Evolutionary conservation across 2,797 vertebrate species (phyloP).

Genomic region (Paramormyrops hopkinsi): DNA sequence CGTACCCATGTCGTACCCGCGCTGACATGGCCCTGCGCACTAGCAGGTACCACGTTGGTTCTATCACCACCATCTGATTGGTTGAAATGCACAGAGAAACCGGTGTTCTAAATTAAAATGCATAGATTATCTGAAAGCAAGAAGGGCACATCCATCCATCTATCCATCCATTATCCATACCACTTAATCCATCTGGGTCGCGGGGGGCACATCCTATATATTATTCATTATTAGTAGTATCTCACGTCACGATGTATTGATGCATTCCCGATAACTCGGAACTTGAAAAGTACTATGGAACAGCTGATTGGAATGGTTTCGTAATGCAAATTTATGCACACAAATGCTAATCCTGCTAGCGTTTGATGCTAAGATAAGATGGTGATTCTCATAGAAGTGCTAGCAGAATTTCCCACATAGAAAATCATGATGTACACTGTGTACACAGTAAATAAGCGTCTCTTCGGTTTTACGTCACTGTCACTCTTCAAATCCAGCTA

Average conservation of each 20-base stretch:
- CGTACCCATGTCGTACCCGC: neutral
- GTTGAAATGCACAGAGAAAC: neutral
- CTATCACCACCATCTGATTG: neutral
- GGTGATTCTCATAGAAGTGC: neutral
- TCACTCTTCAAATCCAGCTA: neutral
- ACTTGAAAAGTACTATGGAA: neutral
- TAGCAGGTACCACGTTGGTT: neutral
- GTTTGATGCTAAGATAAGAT: neutral
- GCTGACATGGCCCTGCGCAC: neutral
- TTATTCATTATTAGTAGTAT: neutral
- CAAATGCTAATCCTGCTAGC: neutral
- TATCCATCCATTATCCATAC: too few species aligned
- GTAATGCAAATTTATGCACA: neutral
- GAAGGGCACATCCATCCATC: neutral
- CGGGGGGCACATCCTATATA: neutral
- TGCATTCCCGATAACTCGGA: neutral
- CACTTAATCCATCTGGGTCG: too few species aligned
- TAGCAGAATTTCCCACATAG: neutral
- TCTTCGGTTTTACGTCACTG: neutral
- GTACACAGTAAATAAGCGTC: neutral
- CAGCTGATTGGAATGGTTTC: neutral
- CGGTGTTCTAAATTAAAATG: neutral
- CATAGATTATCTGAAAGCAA: neutral
- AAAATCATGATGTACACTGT: neutral
- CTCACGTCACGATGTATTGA: neutral